Evolutionary conservation across 2,888 invertebrate genomes (phyloP), one percentile per base, ranked within the genome.

Genomic region (Monochamus alternatus): DNA sequence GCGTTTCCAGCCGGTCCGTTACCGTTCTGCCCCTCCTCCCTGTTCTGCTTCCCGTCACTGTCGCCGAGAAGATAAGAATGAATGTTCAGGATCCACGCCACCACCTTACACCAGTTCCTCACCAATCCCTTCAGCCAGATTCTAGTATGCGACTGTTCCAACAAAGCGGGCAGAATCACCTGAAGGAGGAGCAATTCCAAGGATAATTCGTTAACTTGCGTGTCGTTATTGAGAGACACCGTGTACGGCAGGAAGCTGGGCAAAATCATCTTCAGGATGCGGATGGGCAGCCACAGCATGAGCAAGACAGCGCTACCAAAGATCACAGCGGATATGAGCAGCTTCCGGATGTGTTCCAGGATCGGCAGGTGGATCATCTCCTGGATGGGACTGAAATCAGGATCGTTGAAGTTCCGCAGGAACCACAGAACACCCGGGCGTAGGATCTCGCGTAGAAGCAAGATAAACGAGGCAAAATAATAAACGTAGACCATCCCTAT

Each of bases 401-500:
- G 99, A 90, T 99, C 99, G 89, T 99, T 99, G 75, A 99, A 91
- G 88, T 99, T 99, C 81, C 98, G 93, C 83, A 99, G 91, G 89
- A 99, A 99, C 99, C 99, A 99, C 3, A 99, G 91, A 0, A 99
- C 98, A 0, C 99, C 99, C 0, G 99, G 99, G 70, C 99, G 92
- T 52, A 99, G 88, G 0, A 98, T 97, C 89, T 99, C 99, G 70
- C 99, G 91, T 32, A 99, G 89, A 3, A 99, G 90, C 22, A 98
- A 91, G 60, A 99, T 96, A 87, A 98, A 99, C 0, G 98, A 98
- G 7, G 99, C 99, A 87, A 99, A 99, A 90, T 99, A 99, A 89
- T 99, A 99, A 12, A 99, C 98, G 87, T 98, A 99, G 47, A 96
- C 96, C 98, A 99, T 99, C 75, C 99, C 99, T 7, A 98, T 96